Evolutionary conservation across 2,888 invertebrate species (phyloP), one percentile per base, ranked within the genome.

Genomic region (Thereva nobilitata): DNA sequence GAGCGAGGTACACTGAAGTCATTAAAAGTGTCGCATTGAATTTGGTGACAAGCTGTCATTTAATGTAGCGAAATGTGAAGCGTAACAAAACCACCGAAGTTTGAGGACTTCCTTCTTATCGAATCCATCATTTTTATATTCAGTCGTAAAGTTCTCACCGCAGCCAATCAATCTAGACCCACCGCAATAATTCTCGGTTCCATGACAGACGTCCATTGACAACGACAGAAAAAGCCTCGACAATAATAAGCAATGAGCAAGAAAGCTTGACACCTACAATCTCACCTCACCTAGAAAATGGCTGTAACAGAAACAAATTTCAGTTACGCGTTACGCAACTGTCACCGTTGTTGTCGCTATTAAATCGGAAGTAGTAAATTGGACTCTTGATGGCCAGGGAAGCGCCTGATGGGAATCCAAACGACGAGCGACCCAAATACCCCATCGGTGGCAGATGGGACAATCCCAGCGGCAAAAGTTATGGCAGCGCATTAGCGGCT

Each of bases 341-440:
- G 38, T 23, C 23, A 23, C 23, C 23, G 23, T 23, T n/a, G 8
- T 5, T 37, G 40, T 9, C 10, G 52, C 12, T 12, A 12, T 12
- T 7, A 41, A 12, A 38, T 55, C 55, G 55, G 55, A 55, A 55
- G 55, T 41, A 4, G 55, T 41, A 41, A 41, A 55, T 38, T 55
- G 55, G 38, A 12, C 55, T 41, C 23, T 23, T 23, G 23, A 8
- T n/a, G 3, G 7, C 38, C n/a, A 55, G 55, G 55, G 40, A 55
- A 41, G 38, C 41, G 41, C 40, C 41, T 55, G 55, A n/a, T 12
- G 23, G n/a, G 55, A 55, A 55, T 55, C 41, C 40, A 55, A 55
- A 55, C 41, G 38, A 9, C 23, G 23, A 23, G 23, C 55, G 55
- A 55, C 55, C 55, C 55, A 55, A 55, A 55, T 55, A 53, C 38